These are phyloP conservation scores for Acanthurus lineatus DNA, from an alignment of 2,797 vertebrate species.

Conservation along the genomic window DNA sequence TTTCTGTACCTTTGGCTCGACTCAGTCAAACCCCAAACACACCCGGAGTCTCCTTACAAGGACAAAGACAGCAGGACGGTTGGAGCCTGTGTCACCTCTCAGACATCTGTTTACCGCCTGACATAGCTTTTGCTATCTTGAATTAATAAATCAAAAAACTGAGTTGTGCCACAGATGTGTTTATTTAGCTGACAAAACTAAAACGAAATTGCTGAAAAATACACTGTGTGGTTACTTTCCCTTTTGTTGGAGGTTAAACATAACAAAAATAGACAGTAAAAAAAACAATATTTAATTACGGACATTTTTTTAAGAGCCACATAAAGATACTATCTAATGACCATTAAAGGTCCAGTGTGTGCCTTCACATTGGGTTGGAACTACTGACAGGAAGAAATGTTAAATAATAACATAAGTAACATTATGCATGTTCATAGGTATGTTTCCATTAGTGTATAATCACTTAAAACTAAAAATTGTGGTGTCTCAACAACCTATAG, in stretches of 20 bases:
- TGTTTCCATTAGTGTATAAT: too few species aligned
- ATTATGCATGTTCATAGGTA: too few species aligned
- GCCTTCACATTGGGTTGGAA: too few species aligned
- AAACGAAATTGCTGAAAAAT: conserved; percentile 2
- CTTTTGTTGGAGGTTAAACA: background rate
- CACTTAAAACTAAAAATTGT: too few species aligned
- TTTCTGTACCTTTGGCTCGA: conserved; percentile 63
- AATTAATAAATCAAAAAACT: conserved; percentile 37
- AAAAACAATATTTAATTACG: background rate
- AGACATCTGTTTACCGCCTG: conserved; percentile 59
- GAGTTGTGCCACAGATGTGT: conserved; percentile 11
- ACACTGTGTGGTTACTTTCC: conserved; percentile 14
- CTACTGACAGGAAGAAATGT: too few species aligned
- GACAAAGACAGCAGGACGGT: conserved; percentile 74
- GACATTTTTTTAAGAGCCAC: background rate
- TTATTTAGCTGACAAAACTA: background rate
- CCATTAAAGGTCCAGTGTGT: background rate
- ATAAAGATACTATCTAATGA: background rate
- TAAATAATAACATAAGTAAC: too few species aligned
- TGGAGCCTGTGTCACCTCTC: conserved; percentile 65
- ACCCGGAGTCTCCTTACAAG: conserved; percentile 85
- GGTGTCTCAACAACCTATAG: too few species aligned
- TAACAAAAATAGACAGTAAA: background rate
- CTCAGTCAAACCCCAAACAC: conserved; percentile 65
- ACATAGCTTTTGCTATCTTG: conserved; percentile 12